phyloP scores from a whole-genome alignment of 2,113 vertebrate genomes.

The Scolopax mira region DNA sequence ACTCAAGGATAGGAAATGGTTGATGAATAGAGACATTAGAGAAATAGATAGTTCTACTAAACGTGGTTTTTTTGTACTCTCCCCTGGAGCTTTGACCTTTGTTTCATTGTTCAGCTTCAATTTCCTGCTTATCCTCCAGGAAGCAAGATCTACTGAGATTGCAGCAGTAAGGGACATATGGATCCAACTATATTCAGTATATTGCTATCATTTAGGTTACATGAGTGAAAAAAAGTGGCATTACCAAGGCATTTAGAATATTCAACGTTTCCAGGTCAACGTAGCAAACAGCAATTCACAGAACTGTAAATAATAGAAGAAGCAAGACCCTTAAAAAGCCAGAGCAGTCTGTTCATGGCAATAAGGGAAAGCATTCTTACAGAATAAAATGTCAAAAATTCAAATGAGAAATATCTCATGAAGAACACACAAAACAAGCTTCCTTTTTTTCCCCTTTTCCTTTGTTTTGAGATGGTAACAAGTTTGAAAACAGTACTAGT shows the following conservation, averaged over 20 bases:
- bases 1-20: neutral
- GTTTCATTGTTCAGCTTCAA: neutral
- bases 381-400: neutral
- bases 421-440: neutral
- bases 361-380: neutral
- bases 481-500: neutral
- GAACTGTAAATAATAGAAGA: neutral
- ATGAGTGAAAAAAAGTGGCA: neutral
- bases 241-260: neutral
- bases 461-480: neutral
- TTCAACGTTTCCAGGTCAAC: neutral
- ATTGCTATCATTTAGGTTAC: neutral
- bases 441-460: neutral
- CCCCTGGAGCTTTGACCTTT: neutral
- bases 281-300: neutral
- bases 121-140: neutral
- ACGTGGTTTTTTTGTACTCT: rapidly evolving
- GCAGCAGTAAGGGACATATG: neutral
- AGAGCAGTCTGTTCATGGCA: neutral
- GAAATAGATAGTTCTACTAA: neutral
- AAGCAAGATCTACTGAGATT: neutral
- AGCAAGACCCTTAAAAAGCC: neutral
- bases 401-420: slow-evolving; percentile 6
- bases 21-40: neutral
- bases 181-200: neutral